Evolutionary conservation across 2,797 vertebrate species (phyloP).

Genomic region (Notolepis coatsorum): DNA sequence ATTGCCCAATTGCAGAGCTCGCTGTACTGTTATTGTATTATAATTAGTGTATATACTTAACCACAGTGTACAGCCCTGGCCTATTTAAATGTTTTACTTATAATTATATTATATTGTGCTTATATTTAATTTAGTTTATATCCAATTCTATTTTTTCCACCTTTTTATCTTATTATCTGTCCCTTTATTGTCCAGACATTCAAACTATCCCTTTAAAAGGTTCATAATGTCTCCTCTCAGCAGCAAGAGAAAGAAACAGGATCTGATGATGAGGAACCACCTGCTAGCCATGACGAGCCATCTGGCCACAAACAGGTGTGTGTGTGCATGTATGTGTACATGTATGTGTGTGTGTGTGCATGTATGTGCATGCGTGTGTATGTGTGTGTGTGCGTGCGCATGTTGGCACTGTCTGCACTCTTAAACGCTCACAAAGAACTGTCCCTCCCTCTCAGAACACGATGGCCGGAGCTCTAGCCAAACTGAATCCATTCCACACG

Average conservation of each 20-base stretch:
- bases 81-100: too few relatives aligned
- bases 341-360: background rate
- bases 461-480: slow-evolving; percentile 36
- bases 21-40: too few relatives aligned
- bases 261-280: background rate
- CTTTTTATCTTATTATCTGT: too few relatives aligned
- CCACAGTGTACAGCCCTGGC: too few relatives aligned
- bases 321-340: background rate
- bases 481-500: slow-evolving; percentile 62
- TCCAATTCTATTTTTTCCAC: too few relatives aligned
- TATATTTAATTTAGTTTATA: too few relatives aligned
- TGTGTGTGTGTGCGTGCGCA: background rate
- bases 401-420: background rate
- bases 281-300: too few relatives aligned
- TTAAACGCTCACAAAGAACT: background rate
- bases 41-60: too few relatives aligned
- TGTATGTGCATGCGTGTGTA: background rate
- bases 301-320: background rate
- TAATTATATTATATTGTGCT: too few relatives aligned
- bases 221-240: background rate
- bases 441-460: background rate
- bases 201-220: too few relatives aligned
- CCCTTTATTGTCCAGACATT: too few relatives aligned
- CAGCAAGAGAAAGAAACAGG: background rate
- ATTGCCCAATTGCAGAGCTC: too few relatives aligned